phyloP scores from a whole-genome alignment of 2,113 vertebrate genomes.

The Perccottus glenii region DNA sequence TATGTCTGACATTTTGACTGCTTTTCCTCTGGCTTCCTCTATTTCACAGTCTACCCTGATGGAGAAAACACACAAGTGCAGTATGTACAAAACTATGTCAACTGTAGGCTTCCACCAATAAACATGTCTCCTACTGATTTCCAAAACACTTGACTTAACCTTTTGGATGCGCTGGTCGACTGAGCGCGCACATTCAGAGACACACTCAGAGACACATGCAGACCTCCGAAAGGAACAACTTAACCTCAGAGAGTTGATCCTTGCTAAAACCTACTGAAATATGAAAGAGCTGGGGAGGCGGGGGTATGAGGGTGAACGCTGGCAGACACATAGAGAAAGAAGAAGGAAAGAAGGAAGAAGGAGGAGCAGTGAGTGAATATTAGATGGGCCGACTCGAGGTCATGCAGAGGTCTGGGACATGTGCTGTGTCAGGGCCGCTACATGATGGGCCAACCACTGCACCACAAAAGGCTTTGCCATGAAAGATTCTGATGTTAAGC shows the following conservation, averaged over 20 bases:
- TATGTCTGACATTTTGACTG: constrained; percentile 4
- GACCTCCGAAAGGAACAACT: constrained; percentile 54
- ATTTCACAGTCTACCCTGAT: constrained; percentile 13
- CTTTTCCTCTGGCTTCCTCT: constrained; percentile 1
- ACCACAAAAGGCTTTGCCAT: neutral
- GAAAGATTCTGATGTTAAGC: neutral
- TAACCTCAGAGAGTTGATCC: constrained; percentile 69
- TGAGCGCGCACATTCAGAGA: constrained; percentile 20
- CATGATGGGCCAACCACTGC: constrained; percentile 5
- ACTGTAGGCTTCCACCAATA: constrained; percentile 12
- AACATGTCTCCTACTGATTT: constrained; percentile 52
- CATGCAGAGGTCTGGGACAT: constrained; percentile 53
- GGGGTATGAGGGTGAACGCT: constrained; percentile 9
- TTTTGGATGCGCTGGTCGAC: constrained; percentile 38
- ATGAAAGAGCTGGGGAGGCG: constrained; percentile 52
- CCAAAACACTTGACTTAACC: constrained; percentile 50
- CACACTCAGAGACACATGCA: constrained; percentile 4
- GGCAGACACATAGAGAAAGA: constrained; percentile 35
- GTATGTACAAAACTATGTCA: neutral
- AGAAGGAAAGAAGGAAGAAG: neutral
- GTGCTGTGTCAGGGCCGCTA: constrained; percentile 55
- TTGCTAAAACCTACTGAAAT: constrained; percentile 69
- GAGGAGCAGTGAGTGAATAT: constrained; percentile 51
- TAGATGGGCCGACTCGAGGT: constrained; percentile 45
- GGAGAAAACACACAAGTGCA: constrained; percentile 6